Evolutionary conservation across 1,140 invertebrate species (phyloP).

Genomic region (Tetramorium alpestre): DNA sequence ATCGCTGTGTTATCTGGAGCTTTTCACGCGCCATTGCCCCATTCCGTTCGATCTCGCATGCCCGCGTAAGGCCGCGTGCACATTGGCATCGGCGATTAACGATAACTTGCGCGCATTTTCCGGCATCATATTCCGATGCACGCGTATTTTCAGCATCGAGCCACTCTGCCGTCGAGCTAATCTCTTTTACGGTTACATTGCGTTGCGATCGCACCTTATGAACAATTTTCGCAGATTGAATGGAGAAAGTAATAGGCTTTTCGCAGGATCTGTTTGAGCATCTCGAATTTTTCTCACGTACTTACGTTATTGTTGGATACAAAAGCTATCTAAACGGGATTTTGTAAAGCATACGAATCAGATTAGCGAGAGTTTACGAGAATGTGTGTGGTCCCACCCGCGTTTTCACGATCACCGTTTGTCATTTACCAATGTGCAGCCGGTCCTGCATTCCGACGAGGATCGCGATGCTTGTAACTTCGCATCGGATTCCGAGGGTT

Average conservation of each 20-base stretch:
- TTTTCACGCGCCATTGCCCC: conserved; percentile 52
- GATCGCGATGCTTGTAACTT: neutral
- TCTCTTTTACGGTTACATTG: neutral
- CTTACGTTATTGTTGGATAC: neutral
- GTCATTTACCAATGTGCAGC: neutral
- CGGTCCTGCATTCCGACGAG: neutral
- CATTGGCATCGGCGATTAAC: neutral
- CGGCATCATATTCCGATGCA: neutral
- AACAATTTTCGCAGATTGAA: neutral
- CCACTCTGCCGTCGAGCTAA: neutral
- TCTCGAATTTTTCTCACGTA: neutral
- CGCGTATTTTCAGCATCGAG: neutral
- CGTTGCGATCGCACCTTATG: neutral
- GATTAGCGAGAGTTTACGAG: neutral
- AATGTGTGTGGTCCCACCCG: neutral
- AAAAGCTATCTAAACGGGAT: neutral
- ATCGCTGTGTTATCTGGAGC: conserved; percentile 52
- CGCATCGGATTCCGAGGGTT: neutral
- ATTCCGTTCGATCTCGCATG: conserved; percentile 37
- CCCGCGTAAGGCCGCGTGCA: conserved; percentile 34
- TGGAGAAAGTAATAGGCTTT: neutral
- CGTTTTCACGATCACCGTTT: neutral
- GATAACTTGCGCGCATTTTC: neutral
- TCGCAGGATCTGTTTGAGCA: too few relatives aligned
- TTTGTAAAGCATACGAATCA: neutral